These are phyloP conservation scores for Triplophysa siluroides DNA, from an alignment of 2,113 vertebrate species.

Conservation along the genomic window DNA sequence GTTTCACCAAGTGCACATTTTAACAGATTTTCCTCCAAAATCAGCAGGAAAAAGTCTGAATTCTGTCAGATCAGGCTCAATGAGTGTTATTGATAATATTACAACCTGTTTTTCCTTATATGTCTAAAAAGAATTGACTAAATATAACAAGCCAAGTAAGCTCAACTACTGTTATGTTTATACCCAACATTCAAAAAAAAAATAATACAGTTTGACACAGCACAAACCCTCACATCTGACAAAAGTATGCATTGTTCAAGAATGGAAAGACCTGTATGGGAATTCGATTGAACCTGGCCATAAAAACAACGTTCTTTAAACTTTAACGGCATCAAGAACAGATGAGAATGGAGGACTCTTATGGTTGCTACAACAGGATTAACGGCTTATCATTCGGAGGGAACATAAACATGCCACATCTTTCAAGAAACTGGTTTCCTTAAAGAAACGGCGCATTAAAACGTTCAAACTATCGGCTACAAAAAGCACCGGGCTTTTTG, in stretches of 20 bases:
- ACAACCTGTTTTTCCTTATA: no score
- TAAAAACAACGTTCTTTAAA: conserved; percentile 34
- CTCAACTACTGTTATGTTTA: not conserved
- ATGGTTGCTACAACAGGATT: conserved; percentile 27
- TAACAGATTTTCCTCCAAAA: no score
- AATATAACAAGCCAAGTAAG: no score
- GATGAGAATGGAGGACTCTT: conserved; percentile 1
- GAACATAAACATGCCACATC: not conserved
- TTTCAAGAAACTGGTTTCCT: not conserved
- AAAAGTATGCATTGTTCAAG: no score
- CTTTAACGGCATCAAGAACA: conserved; percentile 47
- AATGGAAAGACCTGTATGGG: conserved; percentile 20
- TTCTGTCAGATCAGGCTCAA: no score
- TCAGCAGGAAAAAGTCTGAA: no score
- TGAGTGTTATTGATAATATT: no score
- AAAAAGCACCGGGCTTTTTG: conserved; percentile 22
- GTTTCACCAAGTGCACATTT: no score
- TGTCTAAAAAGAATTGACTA: no score
- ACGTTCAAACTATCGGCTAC: not conserved
- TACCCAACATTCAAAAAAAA: not conserved
- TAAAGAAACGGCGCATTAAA: not conserved
- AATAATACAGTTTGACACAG: no score
- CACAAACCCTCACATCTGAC: no score
- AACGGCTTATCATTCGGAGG: conserved; percentile 12
- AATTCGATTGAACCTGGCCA: conserved; percentile 48